A percentile compares a stretch with the other conserved stretches of the same genome.
phyloP scores from a whole-genome alignment of 2,888 invertebrate species.

The Erebia palarica region DNA sequence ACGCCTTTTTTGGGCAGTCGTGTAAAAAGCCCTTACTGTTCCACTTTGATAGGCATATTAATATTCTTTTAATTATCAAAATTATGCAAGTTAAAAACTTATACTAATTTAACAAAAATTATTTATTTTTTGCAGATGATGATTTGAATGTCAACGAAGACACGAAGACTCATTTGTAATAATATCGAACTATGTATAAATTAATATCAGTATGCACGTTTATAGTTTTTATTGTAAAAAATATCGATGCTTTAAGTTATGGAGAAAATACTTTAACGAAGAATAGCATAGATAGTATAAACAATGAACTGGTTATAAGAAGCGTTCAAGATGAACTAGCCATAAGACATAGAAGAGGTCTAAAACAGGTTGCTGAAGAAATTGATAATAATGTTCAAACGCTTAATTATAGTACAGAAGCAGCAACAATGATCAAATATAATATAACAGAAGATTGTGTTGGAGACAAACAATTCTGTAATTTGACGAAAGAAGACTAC shows the following conservation, averaged over 20 bases:
- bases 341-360: slow-evolving; percentile 20
- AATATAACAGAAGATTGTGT: slow-evolving; percentile 60
- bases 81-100: background rate
- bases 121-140: slow-evolving; percentile 20
- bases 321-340: background rate
- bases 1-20: no score
- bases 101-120: no score
- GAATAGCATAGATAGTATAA: slow-evolving; percentile 6
- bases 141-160: background rate
- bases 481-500: slow-evolving; percentile 82
- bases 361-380: slow-evolving; percentile 6
- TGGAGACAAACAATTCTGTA: slow-evolving; percentile 72
- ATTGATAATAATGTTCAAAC: slow-evolving; percentile 16
- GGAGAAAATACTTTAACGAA: background rate
- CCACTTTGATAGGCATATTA: no score
- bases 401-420: slow-evolving; percentile 16
- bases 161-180: background rate
- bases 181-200: slow-evolving; percentile 16
- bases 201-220: slow-evolving; percentile 6
- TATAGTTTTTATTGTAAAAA: slow-evolving; percentile 8
- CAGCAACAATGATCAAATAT: slow-evolving; percentile 13
- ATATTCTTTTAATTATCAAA: no score
- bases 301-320: background rate
- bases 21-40: no score
- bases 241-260: slow-evolving; percentile 5